A percentile compares a stretch with the other conserved stretches of the same genome.
These are phyloP conservation scores for Melanophora roralis DNA, from an alignment of 2,888 invertebrate genomes.

Conservation along the genomic window DNA sequence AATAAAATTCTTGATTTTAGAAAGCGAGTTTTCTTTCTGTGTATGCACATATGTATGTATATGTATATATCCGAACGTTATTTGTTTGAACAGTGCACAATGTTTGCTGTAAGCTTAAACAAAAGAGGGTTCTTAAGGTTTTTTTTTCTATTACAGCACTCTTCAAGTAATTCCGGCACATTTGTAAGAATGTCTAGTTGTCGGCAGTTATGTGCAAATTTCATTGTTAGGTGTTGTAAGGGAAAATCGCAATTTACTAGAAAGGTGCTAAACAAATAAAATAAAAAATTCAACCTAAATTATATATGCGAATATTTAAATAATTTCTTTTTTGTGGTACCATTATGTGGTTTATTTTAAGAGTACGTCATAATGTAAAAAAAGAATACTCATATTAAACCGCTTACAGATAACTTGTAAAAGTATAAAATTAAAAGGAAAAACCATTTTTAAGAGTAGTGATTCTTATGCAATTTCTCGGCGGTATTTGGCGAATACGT, in stretches of 20 bases:
- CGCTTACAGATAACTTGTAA: no score
- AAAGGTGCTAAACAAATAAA: conserved; percentile 63
- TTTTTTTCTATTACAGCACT: conserved; percentile 17
- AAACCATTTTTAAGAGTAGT: no score
- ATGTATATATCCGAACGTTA: no score
- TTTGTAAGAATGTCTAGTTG: neutral
- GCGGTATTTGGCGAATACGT: no score
- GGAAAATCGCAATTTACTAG: neutral
- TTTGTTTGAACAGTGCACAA: neutral
- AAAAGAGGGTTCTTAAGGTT: conserved; percentile 35
- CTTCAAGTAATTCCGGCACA: neutral
- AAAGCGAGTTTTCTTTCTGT: neutral
- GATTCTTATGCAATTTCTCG: no score
- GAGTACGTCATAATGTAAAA: no score
- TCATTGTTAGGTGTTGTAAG: conserved; percentile 31
- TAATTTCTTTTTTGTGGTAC: no score
- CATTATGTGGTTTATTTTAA: no score
- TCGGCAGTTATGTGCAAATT: conserved; percentile 45
- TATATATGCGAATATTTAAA: no score
- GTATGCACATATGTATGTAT: neutral
- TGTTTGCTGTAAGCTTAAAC: conserved; percentile 42
- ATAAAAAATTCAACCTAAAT: conserved; percentile 48
- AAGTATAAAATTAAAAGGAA: no score
- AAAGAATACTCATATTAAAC: no score
- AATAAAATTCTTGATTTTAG: no score